Conservation (phyloP, 2,113 vertebrate species). For the Isurus oxyrinchus region DNA sequence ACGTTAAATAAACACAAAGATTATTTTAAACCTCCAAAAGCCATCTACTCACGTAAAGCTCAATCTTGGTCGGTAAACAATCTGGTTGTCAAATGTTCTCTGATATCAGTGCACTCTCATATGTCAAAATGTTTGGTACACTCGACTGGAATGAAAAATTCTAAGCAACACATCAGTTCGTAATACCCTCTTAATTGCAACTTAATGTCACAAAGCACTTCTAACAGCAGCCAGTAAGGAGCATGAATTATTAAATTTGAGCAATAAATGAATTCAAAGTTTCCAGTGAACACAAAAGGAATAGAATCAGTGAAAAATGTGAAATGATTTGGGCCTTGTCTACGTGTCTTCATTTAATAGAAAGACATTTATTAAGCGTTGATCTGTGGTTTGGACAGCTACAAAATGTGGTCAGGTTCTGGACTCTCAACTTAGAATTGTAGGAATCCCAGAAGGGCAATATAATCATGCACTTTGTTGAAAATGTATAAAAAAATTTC, state of each 20-base stretch:
- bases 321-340: not conserved
- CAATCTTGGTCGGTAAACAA: conserved; percentile 30
- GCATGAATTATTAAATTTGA: conserved; percentile 36
- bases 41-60: conserved; percentile 18
- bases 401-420: not conserved
- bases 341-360: not conserved
- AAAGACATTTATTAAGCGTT: not conserved
- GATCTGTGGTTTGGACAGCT: conserved; percentile 32
- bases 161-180: conserved; percentile 13
- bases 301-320: not conserved
- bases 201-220: conserved; percentile 28
- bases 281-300: conserved; percentile 11
- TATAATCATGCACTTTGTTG: not conserved
- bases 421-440: not conserved
- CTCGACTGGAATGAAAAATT: conserved; percentile 30
- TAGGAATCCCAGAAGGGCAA: not conserved
- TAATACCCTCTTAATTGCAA: conserved; percentile 36
- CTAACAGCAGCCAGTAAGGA: conserved; percentile 9
- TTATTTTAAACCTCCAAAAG: conserved; percentile 34
- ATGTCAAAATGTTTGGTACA: conserved; percentile 20
- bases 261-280: not conserved
- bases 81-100: conserved; percentile 17
- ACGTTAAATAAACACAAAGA: conserved; percentile 20
- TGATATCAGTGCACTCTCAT: conserved; percentile 18
- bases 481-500: conserved; percentile 1